Percentiles rank a stretch among this genome's conserved stretches.
phyloP scores from a whole-genome alignment of 2,888 invertebrate species.

The Apoderus coryli region DNA sequence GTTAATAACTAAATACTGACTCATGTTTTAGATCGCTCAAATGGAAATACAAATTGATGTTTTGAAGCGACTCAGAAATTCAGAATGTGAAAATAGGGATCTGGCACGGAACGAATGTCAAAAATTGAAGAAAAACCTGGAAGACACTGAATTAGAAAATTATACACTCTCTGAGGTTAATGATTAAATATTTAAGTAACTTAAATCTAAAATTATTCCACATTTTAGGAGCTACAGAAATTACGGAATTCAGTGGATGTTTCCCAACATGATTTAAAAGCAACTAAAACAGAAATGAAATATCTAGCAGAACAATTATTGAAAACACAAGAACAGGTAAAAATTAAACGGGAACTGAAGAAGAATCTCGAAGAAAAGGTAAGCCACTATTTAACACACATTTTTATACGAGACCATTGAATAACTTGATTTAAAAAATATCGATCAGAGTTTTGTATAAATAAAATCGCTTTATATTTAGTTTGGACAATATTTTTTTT shows the following conservation, averaged over 20 bases:
- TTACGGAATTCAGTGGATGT: slow-evolving; percentile 13
- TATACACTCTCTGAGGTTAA: slow-evolving; percentile 14
- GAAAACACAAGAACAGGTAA: slow-evolving; percentile 15
- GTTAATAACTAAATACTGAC: slow-evolving; percentile 1
- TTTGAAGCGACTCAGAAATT: slow-evolving; percentile 40
- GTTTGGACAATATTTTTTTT: too few relatives aligned
- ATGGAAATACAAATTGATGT: slow-evolving; percentile 42
- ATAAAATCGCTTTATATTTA: too few relatives aligned
- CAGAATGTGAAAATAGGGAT: slow-evolving; percentile 34
- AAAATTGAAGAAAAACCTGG: slow-evolving; percentile 16
- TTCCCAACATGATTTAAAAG: slow-evolving; percentile 15
- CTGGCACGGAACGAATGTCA: slow-evolving; percentile 17
- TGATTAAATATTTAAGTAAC: background rate
- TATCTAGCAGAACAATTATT: slow-evolving; percentile 17
- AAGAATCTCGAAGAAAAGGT: slow-evolving; percentile 35
- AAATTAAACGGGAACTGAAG: slow-evolving; percentile 23
- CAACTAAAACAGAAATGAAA: slow-evolving; percentile 16
- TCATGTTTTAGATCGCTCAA: slow-evolving; percentile 27
- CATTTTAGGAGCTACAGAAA: slow-evolving; percentile 15
- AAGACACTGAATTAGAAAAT: slow-evolving; percentile 17
- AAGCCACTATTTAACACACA: too few relatives aligned
- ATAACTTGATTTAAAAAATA: too few relatives aligned
- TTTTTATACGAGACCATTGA: too few relatives aligned
- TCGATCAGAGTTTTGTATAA: too few relatives aligned
- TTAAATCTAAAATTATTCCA: slow-evolving; percentile 5